Percentiles rank a stretch among this genome's conserved stretches.
These are phyloP conservation scores for Lasioglossum baleicum DNA, from an alignment of 1,140 invertebrate genomes.

Conservation along the genomic window DNA sequence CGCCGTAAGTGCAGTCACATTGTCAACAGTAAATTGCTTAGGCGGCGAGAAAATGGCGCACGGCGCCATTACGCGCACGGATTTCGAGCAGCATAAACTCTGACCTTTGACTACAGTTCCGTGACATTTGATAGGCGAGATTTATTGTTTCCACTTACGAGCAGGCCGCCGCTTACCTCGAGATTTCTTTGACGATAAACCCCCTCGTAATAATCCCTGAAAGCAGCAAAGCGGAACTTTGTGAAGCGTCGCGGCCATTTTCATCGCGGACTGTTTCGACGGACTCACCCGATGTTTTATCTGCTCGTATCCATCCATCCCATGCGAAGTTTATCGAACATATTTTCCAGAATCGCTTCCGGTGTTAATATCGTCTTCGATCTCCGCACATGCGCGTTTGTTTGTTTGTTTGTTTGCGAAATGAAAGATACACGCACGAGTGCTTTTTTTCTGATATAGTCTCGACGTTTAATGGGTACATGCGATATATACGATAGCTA, in stretches of 20 bases:
- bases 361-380: too few species aligned
- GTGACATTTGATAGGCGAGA: conserved; percentile 32
- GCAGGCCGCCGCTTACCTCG: conserved; percentile 68
- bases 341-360: background rate
- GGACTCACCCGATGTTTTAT: conserved; percentile 19
- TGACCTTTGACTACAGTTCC: conserved; percentile 64
- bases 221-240: conserved; percentile 44
- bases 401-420: background rate
- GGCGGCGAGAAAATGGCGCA: background rate
- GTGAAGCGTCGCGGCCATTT: conserved; percentile 13
- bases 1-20: conserved; percentile 72
- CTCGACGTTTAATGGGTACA: conserved; percentile 5
- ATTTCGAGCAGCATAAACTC: conserved; percentile 69
- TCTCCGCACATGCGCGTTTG: too few species aligned
- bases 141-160: conserved; percentile 68
- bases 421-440: background rate
- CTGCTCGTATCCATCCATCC: background rate
- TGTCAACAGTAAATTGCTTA: conserved; percentile 25
- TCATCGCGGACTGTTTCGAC: conserved; percentile 3
- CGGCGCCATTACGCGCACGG: conserved; percentile 15
- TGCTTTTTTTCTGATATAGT: conserved; percentile 3
- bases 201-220: conserved; percentile 58
- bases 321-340: background rate
- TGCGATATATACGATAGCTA: conserved; percentile 20
- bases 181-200: conserved; percentile 63